phyloP scores from a whole-genome alignment of 2,888 invertebrate species.

The Ischnus inquisitorius region DNA sequence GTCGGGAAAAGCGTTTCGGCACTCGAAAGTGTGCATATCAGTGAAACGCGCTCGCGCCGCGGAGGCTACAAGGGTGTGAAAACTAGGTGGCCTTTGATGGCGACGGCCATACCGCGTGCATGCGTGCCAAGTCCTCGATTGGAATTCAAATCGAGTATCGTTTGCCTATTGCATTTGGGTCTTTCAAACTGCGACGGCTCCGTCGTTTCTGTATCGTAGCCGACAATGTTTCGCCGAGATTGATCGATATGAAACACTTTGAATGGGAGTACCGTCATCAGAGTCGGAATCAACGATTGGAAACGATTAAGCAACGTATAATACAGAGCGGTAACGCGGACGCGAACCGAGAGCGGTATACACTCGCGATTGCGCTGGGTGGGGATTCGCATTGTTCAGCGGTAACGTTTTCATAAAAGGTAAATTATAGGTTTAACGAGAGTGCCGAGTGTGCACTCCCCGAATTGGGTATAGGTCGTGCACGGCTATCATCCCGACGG shows the following conservation, averaged over 20 bases:
- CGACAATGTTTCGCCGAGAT: neutral
- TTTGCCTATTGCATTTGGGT: constrained; percentile 34
- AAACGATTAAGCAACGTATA: constrained; percentile 40
- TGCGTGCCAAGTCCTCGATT: constrained; percentile 36
- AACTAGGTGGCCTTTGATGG: constrained; percentile 60
- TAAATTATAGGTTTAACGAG: constrained; percentile 75
- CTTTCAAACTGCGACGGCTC: neutral
- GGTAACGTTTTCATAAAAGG: constrained; percentile 76
- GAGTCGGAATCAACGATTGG: constrained; percentile 6
- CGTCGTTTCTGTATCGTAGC: neutral
- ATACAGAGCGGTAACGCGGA: neutral
- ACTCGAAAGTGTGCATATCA: constrained; percentile 28
- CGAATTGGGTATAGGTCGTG: constrained; percentile 51
- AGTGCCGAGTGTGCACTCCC: constrained; percentile 52
- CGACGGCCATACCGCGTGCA: constrained; percentile 20
- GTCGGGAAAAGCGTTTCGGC: neutral
- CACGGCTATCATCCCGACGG: constrained; percentile 49
- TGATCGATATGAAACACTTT: neutral
- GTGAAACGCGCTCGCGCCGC: neutral
- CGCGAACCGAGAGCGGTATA: constrained; percentile 10
- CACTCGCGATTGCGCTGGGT: neutral
- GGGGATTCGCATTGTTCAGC: constrained; percentile 71
- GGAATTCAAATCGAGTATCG: constrained; percentile 49
- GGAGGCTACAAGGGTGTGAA: constrained; percentile 50
- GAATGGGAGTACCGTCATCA: neutral